Evolutionary conservation across 2,888 invertebrate genomes (phyloP), one percentile per base, ranked within the genome.

Genomic region (Rhingia campestris): DNA sequence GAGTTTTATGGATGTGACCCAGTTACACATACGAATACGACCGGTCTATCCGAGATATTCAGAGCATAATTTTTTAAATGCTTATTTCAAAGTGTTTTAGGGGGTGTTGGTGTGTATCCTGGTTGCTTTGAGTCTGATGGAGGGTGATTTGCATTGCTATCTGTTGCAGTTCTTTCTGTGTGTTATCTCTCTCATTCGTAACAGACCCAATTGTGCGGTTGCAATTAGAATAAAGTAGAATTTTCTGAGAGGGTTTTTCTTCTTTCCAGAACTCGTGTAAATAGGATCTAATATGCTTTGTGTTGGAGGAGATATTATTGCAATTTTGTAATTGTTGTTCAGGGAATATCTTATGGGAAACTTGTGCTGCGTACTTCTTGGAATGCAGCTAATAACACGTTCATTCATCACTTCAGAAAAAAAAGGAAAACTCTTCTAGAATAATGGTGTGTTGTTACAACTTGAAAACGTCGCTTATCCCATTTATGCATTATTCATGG

Each of bases 1-100:
- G 39, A 73, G 66, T 79, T 67, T 73, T 74, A 79, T 82, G 73
- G 73, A 79, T 82, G 79, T 74, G 82, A 82, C 82, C 82, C 73
- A 79, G 79, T 74, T 82, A 22, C 73, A 81, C 72, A 61, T 81
- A 43, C 73, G 77, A 61, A 72, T 47, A 66, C 47, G 58, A 53
- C 64, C 43, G 61, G 53, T 53, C 41, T 61, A 14, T n/a, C 58
- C 12, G 33, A 64, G 77, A 69, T 75, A 43, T 69, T 41, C 54
- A 69, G 39, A 59, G 35, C 59, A 72, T 64, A 72, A 81, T 77
- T 77, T 81, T 22, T 72, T 58, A 77, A 77, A 66, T 59, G 66
- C 53, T 75, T 77, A 58, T 64, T 59, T 70, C 10, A 33, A 39
- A 56, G 39, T 75, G 63, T 47, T 56, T 39, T 45, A 49, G 33